Evolutionary conservation across 2,797 vertebrate species (phyloP).

Genomic region (Oreonectes daqikongensis): DNA sequence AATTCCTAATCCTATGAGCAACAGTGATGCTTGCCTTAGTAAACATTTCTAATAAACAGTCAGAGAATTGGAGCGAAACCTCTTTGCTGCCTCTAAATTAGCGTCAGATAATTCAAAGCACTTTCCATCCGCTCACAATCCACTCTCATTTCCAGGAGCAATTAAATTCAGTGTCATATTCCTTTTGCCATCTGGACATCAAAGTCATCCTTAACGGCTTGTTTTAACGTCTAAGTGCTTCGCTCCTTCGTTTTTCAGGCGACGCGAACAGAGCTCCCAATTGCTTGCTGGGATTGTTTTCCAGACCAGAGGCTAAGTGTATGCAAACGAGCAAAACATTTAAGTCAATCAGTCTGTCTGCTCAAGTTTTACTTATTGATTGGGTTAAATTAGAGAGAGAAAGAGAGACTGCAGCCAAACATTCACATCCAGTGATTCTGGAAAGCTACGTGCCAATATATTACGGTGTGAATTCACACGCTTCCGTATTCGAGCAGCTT

Average conservation of each 20-base stretch:
- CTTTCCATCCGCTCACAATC: constrained; percentile 30
- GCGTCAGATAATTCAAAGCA: constrained; percentile 26
- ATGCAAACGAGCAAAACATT: constrained; percentile 44
- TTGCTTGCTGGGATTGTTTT: constrained; percentile 46
- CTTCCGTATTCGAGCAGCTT: constrained; percentile 28
- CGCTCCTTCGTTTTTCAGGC: neutral
- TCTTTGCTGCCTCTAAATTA: constrained; percentile 14
- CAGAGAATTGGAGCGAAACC: constrained; percentile 9
- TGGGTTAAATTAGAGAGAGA: neutral
- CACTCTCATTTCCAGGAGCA: constrained; percentile 45
- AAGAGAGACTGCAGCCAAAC: constrained; percentile 3
- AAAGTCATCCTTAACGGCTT: constrained; percentile 26
- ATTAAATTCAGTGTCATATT: constrained; percentile 48
- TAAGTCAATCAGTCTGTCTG: constrained; percentile 38
- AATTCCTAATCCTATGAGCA: neutral
- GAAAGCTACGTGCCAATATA: constrained; percentile 32
- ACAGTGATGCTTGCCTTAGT: neutral
- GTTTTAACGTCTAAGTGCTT: constrained; percentile 31
- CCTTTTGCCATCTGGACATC: constrained; percentile 47
- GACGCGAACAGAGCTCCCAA: constrained; percentile 29
- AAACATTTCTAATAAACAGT: neutral
- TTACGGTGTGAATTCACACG: constrained; percentile 37
- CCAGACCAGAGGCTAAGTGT: constrained; percentile 35
- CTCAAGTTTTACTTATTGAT: constrained; percentile 36
- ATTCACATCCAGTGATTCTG: constrained; percentile 19